Base-by-base conservation (phyloP, 1,140 invertebrate species). In the Saccostrea echinata region DNA sequence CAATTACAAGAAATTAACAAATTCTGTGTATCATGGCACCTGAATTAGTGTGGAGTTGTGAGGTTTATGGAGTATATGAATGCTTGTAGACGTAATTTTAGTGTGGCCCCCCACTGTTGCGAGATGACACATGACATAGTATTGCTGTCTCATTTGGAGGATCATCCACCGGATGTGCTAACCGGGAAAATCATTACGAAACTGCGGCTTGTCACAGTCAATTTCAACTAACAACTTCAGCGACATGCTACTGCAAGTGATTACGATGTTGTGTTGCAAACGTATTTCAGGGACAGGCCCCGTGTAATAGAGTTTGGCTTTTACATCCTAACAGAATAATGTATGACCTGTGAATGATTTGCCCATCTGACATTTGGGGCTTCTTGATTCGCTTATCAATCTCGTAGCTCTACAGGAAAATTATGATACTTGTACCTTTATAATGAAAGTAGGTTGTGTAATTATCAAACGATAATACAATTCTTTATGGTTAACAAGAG, bases 181-280 rank as follows among this genome's bases (percentile, higher is more conserved):
- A 30, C 24, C 68, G 27, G 68, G 68, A 76, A 76, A 76, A 76
- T 76, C 24, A 76, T 76, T 76, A 76, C 68, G 68, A 76, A 76
- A 76, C 68, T 76, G 27, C 68, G 68, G 68, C 68, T 76, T 76
- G 68, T 76, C 68, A 33, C 24, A 76, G 68, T 76, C 68, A 76
- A 76, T 76, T 76, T 76, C 68, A 76, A 76, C 68, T 30, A 16
- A 76, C 68, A 76, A 76, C 68, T 76, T 27, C 68, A 33, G 30
- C 24, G 68, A 76, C 68, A 76, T 76, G 27, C 68, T 76, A 30
- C 68, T 76, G 68, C 68, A 76, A 76, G 68, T 76, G 68, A 76
- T 76, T 76, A 76, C 30, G 16, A 76, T 76, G 68, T 76, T 76
- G 27, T 76, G 68, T 33, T 30, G 68, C 68, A 76, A 76, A 76